Percentiles rank a stretch among this genome's conserved stretches.
Evolutionary conservation across 2,888 invertebrate genomes (phyloP).

Genomic region (Drosophila rellima): DNA sequence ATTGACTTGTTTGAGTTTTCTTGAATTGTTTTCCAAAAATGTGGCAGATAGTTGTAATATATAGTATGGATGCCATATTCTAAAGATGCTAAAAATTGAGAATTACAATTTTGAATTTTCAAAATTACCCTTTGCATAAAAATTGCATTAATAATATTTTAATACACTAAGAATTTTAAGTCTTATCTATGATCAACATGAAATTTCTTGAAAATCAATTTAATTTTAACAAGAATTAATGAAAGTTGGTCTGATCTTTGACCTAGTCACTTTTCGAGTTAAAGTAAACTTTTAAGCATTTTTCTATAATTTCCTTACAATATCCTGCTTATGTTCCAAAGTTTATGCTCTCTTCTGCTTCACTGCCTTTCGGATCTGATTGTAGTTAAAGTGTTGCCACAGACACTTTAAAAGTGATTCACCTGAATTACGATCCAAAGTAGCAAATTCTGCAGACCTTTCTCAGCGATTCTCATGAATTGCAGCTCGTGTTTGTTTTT

Average conservation of each 20-base stretch:
- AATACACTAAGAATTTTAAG: no score
- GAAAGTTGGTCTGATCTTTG: no score
- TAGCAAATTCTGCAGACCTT: neutral
- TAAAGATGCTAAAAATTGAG: neutral
- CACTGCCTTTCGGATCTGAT: conserved; percentile 9
- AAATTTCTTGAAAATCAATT: no score
- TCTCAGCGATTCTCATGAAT: conserved; percentile 22
- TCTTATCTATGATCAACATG: no score
- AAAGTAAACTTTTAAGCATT: no score
- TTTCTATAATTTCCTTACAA: neutral
- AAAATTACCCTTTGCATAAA: no score
- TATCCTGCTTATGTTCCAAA: neutral
- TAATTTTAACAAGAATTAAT: no score
- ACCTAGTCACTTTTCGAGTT: no score
- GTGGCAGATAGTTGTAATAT: neutral
- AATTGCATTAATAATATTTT: no score
- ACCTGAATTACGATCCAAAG: conserved; percentile 47
- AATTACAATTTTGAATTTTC: no score
- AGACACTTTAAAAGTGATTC: conserved; percentile 52
- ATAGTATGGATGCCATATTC: neutral
- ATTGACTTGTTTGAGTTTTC: neutral
- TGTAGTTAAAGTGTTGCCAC: conserved; percentile 33
- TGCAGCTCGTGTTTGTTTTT: neutral
- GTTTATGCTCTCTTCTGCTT: neutral
- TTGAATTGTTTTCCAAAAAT: neutral